Evolutionary conservation across 1,140 invertebrate genomes (phyloP).

Genomic region (Neoseiulus cucumeris): DNA sequence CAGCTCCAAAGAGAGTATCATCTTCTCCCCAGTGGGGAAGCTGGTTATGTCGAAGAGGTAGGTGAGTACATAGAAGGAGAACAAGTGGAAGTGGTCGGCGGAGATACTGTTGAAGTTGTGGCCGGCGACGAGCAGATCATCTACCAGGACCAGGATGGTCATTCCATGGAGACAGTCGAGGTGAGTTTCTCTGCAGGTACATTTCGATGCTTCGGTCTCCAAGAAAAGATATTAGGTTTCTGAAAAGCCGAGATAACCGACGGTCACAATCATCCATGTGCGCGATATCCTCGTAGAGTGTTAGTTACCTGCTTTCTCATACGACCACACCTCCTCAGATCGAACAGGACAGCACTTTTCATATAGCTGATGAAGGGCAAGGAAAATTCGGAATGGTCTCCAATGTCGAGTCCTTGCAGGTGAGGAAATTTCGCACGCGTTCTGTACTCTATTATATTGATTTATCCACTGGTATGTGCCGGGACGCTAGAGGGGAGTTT

Average conservation of each 20-base stretch:
- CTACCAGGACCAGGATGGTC: slow-evolving; percentile 4
- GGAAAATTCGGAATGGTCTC: slow-evolving; percentile 8
- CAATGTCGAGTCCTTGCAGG: slow-evolving; percentile 10
- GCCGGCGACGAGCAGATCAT: slow-evolving; percentile 9
- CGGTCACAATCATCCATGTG: no score
- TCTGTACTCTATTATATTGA: no score
- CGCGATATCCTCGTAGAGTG: no score
- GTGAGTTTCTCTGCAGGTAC: not conserved
- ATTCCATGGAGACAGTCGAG: not conserved
- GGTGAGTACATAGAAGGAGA: not conserved
- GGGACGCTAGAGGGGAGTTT: no score
- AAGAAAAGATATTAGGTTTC: no score
- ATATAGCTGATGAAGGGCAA: slow-evolving; percentile 7
- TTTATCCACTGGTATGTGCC: no score
- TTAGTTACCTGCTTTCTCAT: no score
- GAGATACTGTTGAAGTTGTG: not conserved
- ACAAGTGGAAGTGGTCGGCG: not conserved
- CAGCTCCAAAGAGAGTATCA: slow-evolving; percentile 7
- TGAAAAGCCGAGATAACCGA: no score
- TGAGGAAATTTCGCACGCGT: no score
- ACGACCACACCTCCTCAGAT: not conserved
- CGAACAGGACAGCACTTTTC: not conserved
- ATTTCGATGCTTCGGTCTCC: no score
- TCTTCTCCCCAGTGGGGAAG: slow-evolving; percentile 1
- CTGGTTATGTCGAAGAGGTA: slow-evolving; percentile 1